Evolutionary conservation across 2,797 vertebrate genomes (phyloP), one percentile per base, ranked within the genome.

Genomic region (Sandelia bainsii): DNA sequence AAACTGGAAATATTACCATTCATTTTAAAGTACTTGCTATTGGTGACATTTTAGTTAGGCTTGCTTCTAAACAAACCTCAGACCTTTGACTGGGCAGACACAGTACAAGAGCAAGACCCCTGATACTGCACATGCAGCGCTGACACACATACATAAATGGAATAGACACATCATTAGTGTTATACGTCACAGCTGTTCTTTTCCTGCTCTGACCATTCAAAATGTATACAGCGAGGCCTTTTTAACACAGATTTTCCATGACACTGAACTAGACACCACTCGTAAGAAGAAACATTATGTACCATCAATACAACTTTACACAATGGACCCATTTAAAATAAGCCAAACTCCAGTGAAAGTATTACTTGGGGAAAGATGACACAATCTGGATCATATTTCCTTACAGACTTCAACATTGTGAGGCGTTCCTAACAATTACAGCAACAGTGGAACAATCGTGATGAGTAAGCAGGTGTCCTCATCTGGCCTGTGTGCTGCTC

Each of bases 321-420:
- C 58, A 57, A 37, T 32, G n/a, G 44, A 25, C 27, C 32, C 58
- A 75, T 67, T 48, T 78, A 57, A 56, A 75, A 68, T 13, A 34
- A 52, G 71, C 59, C 53, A 27, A 53, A 39, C 22, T 44, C 45
- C 29, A 63, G 70, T 16, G 19, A 54, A 48, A 13, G 8, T 8
- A 7, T 34, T n/a, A 39, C 23, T 20, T 20, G 8, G 3, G n/a
- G 53, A 74, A 25, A 29, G 37, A 65, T 64, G 40, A 81, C 54
- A 62, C 56, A 46, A 37, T 46, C 39, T 64, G 75, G 69, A 70
- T 87, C 37, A 0, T 61, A 44, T 83, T 75, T 39, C 44, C 50
- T 19, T 27, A 20, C 29, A 13, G 16, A 2, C 48, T 62, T 12
- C 34, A 17, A 13, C 32, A 7, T 8, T 29, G 32, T 50, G 10